phyloP scores from a whole-genome alignment of 2,113 vertebrate species.

The Prolemur simus region DNA sequence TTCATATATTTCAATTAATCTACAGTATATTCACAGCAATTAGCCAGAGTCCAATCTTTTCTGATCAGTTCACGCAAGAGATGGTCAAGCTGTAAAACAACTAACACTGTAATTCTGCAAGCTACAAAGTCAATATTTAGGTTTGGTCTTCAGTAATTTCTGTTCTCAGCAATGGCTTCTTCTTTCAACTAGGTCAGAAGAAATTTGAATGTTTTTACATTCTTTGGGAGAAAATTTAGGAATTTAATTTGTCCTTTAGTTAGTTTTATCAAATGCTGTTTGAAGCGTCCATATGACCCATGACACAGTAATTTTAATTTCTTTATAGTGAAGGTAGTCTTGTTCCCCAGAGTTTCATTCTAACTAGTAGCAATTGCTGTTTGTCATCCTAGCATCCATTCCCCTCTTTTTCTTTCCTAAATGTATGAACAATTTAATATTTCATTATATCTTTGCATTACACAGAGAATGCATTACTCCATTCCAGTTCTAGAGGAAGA shows the following conservation, averaged over 20 bases:
- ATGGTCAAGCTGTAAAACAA: conserved; percentile 1
- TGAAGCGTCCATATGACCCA: neutral
- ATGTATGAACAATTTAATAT: neutral
- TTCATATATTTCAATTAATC: conserved; percentile 21
- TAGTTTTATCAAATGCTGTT: neutral
- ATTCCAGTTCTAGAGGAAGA: neutral
- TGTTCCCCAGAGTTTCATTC: neutral
- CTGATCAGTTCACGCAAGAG: neutral
- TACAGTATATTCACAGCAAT: neutral
- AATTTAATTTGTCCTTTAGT: neutral
- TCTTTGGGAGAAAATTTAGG: neutral
- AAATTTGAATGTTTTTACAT: neutral
- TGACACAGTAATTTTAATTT: neutral
- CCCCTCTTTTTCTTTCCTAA: neutral
- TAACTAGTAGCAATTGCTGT: neutral
- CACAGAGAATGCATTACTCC: neutral
- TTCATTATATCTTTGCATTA: neutral
- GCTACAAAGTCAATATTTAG: neutral
- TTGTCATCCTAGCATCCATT: neutral
- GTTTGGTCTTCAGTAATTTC: neutral
- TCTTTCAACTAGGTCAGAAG: neutral
- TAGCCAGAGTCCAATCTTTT: neutral
- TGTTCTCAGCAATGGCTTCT: neutral
- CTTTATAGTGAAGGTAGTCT: neutral
- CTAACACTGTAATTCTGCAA: neutral